Base-by-base conservation (phyloP, 37 sponge, comb jelly and placozoan species). In the Eunapius fragilis region DNA sequence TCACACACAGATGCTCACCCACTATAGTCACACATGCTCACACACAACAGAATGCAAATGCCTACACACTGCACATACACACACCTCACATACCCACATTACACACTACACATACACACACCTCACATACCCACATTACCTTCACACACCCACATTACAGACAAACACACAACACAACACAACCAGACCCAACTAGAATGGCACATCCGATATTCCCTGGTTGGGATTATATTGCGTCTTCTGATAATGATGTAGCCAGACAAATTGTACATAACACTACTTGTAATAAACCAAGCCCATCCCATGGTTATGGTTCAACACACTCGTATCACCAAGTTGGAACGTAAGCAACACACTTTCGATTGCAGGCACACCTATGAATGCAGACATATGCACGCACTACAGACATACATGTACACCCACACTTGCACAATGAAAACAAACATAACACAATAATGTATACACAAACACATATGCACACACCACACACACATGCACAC, bases 401-500 rank as follows among this genome's bases (percentile, higher is more conserved):
- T 22, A 72, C 31, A 31, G 19, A 32, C 31, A 78, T 58, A 48
- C 79, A 80, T 23, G 35, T 45, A 47, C 58, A 28, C 14, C 73
- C 28, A 23, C 31, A 35, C 4, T 19, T 19, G 14, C 58, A 58
- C 58, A 58, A 58, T 17, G 22, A 10, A 58, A 10, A 58, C 58
- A 58, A 12, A 58, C 22, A 58, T 13, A 10, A 58, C 58, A 58
- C 58, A 58, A 2, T 1, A 17, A 58, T 19, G 22, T 17, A 58
- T 2, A 19, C 58, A 58, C 47, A 45, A 45, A 45, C 47, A 58
- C 14, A 58, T 68, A 28, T 33, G n/a, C 69, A 80, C 33, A 68
- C 28, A 80, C 32, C 77, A 76, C 34, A 74, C 84, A 84, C 67
- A 75, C 84, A 49, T 31, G n/a, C 84, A 23, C 72, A 24, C 38